Evolutionary conservation across 2,888 invertebrate species (phyloP).

Genomic region (Homarus gammarus): DNA sequence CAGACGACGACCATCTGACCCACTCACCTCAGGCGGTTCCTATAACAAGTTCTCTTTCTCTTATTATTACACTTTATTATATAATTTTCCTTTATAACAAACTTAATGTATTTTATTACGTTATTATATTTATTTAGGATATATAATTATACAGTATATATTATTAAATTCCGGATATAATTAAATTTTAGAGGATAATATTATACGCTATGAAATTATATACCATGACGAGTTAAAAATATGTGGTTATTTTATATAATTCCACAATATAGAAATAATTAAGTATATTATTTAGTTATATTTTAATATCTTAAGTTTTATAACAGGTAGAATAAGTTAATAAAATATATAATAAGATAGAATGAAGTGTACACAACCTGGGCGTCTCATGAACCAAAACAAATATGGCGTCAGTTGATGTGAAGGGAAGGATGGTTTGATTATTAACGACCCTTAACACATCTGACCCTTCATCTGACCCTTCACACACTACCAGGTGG

Average conservation of each 20-base stretch:
- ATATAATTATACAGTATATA: background rate
- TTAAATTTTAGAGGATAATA: background rate
- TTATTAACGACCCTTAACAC: constrained; percentile 55
- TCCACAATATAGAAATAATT: too few species aligned
- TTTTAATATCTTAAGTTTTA: too few species aligned
- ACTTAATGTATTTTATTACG: background rate
- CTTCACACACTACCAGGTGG: too few species aligned
- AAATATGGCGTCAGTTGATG: constrained; percentile 66
- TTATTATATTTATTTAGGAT: background rate
- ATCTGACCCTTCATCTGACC: too few species aligned
- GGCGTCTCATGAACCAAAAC: constrained; percentile 52
- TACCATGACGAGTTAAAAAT: background rate
- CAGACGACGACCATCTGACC: constrained; percentile 49
- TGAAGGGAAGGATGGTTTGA: constrained; percentile 57
- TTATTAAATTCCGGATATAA: background rate
- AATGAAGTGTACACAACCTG: background rate
- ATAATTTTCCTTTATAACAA: background rate
- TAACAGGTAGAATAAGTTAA: too few species aligned
- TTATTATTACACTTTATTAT: background rate
- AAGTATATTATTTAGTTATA: too few species aligned
- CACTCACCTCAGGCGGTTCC: background rate
- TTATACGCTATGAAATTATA: background rate
- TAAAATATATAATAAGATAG: too few species aligned
- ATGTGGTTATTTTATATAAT: background rate
- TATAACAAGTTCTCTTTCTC: background rate